Conservation (phyloP, 1,140 invertebrate species). For the Streblospio benedicti region DNA sequence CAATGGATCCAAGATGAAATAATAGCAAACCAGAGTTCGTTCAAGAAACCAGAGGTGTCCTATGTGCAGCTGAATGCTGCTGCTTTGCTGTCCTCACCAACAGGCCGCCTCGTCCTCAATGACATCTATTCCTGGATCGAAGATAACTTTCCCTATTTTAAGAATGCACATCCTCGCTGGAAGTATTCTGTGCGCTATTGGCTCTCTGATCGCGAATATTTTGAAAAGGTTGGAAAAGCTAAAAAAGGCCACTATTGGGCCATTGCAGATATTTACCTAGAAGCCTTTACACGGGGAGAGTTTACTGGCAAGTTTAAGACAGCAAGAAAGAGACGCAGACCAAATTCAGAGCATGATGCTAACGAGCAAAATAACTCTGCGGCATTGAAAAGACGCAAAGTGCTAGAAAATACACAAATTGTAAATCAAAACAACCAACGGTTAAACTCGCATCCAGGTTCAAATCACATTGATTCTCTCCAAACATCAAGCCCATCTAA, state of each 20-base stretch:
- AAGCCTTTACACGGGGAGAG: slow-evolving; percentile 85
- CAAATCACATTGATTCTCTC: too few species aligned
- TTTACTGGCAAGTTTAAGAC: too few species aligned
- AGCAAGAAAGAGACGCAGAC: too few species aligned
- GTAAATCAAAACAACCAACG: too few species aligned
- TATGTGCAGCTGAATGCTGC: slow-evolving; percentile 82
- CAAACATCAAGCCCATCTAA: too few species aligned
- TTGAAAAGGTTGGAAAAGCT: slow-evolving; percentile 75
- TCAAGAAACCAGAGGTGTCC: slow-evolving; percentile 45
- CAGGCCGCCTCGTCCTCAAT: background rate
- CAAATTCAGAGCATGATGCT: too few species aligned
- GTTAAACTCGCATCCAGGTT: too few species aligned
- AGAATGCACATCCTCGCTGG: slow-evolving; percentile 67
- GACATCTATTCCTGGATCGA: slow-evolving; percentile 47
- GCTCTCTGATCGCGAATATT: slow-evolving; percentile 92
- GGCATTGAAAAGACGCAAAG: too few species aligned
- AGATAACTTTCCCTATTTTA: slow-evolving; percentile 59
- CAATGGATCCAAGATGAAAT: too few species aligned
- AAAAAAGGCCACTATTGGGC: slow-evolving; percentile 65
- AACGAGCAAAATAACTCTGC: too few species aligned
- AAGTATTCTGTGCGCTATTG: slow-evolving; percentile 55
- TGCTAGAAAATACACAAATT: too few species aligned
- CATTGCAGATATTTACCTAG: slow-evolving; percentile 89
- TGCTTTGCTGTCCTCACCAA: slow-evolving; percentile 72
- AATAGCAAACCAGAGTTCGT: too few species aligned